Percentiles rank a stretch among this genome's conserved stretches.
These are phyloP conservation scores for Epistrophe eligans DNA, from an alignment of 2,888 invertebrate genomes.

Conservation along the genomic window DNA sequence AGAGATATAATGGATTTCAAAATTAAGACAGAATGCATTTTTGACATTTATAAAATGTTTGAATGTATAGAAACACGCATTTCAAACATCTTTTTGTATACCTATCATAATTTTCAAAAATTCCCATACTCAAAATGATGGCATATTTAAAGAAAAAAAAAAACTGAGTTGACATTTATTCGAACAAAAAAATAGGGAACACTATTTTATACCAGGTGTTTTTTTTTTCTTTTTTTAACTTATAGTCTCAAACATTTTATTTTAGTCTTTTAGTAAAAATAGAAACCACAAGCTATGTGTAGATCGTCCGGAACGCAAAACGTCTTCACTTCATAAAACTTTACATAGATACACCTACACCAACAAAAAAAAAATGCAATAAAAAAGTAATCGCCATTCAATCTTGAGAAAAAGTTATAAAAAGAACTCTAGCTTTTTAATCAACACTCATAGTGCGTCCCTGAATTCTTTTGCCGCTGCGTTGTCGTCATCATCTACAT, in stretches of 20 bases:
- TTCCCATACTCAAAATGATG: background rate
- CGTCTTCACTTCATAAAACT: slow-evolving; percentile 51
- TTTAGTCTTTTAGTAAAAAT: slow-evolving; percentile 13
- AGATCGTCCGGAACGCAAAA: slow-evolving; percentile 32
- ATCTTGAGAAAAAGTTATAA: slow-evolving; percentile 54
- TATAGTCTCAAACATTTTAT: background rate
- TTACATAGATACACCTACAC: background rate
- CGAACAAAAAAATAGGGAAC: slow-evolving; percentile 8
- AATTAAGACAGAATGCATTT: background rate
- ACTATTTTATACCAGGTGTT: slow-evolving; percentile 43
- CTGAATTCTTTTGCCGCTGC: too few relatives aligned
- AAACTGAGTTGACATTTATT: slow-evolving; percentile 51
- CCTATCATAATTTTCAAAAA: slow-evolving; percentile 17
- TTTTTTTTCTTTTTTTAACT: background rate
- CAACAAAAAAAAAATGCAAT: slow-evolving; percentile 39
- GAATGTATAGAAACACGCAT: background rate
- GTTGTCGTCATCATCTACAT: background rate
- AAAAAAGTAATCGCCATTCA: slow-evolving; percentile 69
- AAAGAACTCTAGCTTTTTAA: slow-evolving; percentile 34
- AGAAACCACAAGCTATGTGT: slow-evolving; percentile 41
- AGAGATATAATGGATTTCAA: slow-evolving; percentile 7
- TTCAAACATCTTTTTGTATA: background rate
- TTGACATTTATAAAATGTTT: background rate
- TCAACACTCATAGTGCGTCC: slow-evolving; percentile 12
- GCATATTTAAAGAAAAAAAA: slow-evolving; percentile 6